These are phyloP conservation scores for Drosophila yakuba DNA, from an alignment of 1,140 invertebrate genomes.

Conservation along the genomic window DNA sequence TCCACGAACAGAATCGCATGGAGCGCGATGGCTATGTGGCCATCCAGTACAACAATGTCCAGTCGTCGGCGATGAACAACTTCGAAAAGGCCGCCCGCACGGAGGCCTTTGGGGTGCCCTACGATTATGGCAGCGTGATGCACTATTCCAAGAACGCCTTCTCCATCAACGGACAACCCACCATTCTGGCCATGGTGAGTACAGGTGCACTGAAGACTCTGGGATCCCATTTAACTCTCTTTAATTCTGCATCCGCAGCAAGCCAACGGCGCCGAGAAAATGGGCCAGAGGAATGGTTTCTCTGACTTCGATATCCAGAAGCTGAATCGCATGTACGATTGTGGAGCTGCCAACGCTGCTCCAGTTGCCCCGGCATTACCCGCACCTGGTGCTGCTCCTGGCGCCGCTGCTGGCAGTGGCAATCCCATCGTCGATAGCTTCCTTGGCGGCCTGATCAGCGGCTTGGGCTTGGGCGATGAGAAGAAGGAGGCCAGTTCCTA, in stretches of 20 bases:
- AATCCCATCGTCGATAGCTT: constrained; percentile 77
- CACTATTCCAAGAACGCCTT: constrained; percentile 93
- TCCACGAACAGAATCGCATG: constrained; percentile 93
- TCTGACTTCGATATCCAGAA: constrained; percentile 90
- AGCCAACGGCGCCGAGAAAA: constrained; percentile 63
- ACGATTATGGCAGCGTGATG: constrained; percentile 94
- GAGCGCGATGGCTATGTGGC: constrained; percentile 91
- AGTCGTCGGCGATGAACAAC: constrained; percentile 87
- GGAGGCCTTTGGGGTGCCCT: constrained; percentile 88
- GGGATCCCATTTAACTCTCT: neutral
- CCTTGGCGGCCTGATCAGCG: constrained; percentile 70
- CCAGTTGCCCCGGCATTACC: constrained; percentile 14
- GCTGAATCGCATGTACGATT: constrained; percentile 91
- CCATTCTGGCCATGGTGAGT: constrained; percentile 89
- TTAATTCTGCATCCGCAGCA: constrained; percentile 30
- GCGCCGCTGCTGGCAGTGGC: constrained; percentile 45
- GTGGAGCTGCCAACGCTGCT: constrained; percentile 67
- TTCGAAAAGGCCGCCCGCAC: constrained; percentile 89
- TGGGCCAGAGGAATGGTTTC: constrained; percentile 90
- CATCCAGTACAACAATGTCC: constrained; percentile 87
- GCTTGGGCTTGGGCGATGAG: constrained; percentile 66
- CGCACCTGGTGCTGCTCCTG: constrained; percentile 13
- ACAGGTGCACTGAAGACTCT: neutral
- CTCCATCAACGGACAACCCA: constrained; percentile 89
- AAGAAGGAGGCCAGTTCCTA: constrained; percentile 34